Base-by-base conservation (phyloP, 2,888 invertebrate species). In the Drosophila trichaetosa region DNA sequence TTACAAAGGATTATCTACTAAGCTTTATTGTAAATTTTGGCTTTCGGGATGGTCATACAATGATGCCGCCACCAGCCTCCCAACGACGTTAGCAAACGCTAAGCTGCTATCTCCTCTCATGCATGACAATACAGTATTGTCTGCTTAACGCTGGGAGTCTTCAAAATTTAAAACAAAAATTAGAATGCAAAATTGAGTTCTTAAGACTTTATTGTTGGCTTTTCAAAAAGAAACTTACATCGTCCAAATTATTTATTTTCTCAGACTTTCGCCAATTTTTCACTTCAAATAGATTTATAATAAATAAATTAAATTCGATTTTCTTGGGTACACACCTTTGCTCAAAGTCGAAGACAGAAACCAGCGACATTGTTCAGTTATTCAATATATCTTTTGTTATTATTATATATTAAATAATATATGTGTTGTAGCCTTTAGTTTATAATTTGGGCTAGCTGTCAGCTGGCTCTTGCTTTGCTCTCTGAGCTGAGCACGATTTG, bases 1-100 rank as follows among this genome's bases (percentile, higher is more conserved):
- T 99, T 2, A 98, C 98, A 1, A 96, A 96, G 92, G 96, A 98
- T 72, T 94, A 94, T 68, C 94, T 99, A 16, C 93, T 98, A 52
- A 94, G 96, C 59, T 97, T 94, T 92, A 97, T 98, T 79, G 94
- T 95, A 31, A 93, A 93, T 13, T 93, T 95, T 71, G 94, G 96
- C 72, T 97, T 94, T 91, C 93, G 94, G 51, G 95, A 96, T 80
- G 96, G 96, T 86, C 92, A 94, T 0, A 95, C 95, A 69, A 94
- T 95, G 52, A 97, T 96, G 96, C 96, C 96, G 63, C 97, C 97
- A 24, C 94, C 94, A 61, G 52, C 40, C 52, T 18, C 79, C 29
- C 80, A 77, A 62, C 62, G 76, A 69, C 80, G 59, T 56, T 74
- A 79, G 69, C 69, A 54, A 40, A 56, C 46, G 24, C 31, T 34